Conservation (phyloP, 2,888 invertebrate genomes). For the Apamea sordens region DNA sequence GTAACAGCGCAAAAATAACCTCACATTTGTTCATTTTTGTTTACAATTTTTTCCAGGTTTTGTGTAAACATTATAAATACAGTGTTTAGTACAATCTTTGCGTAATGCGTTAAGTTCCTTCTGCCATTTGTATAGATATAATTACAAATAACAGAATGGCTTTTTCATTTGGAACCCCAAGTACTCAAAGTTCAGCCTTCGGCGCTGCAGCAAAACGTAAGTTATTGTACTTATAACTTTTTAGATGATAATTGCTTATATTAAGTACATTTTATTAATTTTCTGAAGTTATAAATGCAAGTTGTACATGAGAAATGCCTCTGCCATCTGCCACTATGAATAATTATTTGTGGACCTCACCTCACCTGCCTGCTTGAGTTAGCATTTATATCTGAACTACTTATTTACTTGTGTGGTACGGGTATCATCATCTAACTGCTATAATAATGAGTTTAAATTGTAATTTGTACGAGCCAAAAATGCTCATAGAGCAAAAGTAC, state of each 20-base stretch:
- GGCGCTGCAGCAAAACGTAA: conserved; percentile 91
- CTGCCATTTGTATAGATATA: neutral
- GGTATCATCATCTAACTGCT: neutral
- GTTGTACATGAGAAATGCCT: neutral
- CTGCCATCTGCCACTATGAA: neutral
- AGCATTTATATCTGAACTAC: neutral
- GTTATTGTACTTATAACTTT: conserved; percentile 53
- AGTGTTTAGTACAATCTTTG: neutral
- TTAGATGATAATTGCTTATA: neutral
- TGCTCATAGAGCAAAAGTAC: neutral
- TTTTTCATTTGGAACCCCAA: conserved; percentile 84
- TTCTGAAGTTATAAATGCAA: neutral
- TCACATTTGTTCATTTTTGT: conserved; percentile 24
- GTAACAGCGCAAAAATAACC: conserved; percentile 21
- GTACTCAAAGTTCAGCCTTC: conserved; percentile 82
- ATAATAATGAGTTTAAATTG: neutral
- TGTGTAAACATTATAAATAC: neutral
- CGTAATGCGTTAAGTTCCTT: conserved; percentile 24
- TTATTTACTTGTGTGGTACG: neutral
- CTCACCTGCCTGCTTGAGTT: neutral
- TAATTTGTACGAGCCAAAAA: neutral
- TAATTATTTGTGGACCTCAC: neutral
- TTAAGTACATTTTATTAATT: too few relatives aligned
- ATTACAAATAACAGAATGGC: conserved; percentile 74
- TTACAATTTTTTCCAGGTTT: conserved; percentile 18